These are phyloP conservation scores for Lerema accius DNA, from an alignment of 1,140 invertebrate species.

Conservation along the genomic window DNA sequence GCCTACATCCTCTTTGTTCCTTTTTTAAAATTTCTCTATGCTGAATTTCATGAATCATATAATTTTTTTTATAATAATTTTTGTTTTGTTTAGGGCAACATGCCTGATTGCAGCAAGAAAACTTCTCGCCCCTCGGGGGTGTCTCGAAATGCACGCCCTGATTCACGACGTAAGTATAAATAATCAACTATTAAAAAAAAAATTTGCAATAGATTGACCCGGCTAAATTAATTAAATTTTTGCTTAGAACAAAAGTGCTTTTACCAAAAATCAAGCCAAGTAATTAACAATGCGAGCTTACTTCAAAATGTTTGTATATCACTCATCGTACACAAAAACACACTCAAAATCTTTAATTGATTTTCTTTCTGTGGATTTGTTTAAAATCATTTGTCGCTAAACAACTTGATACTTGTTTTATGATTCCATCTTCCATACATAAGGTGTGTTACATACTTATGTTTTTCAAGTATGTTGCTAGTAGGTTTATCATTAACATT, in stretches of 20 bases:
- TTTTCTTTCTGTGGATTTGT: too few relatives aligned
- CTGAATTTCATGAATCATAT: too few relatives aligned
- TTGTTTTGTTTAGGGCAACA: neutral
- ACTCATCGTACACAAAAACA: too few relatives aligned
- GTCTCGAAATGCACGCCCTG: constrained; percentile 2
- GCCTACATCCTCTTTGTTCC: too few relatives aligned
- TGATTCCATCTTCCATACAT: too few relatives aligned
- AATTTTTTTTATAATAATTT: neutral
- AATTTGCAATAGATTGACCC: neutral
- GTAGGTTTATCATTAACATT: too few relatives aligned
- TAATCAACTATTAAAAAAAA: neutral
- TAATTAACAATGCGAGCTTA: neutral
- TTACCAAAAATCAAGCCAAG: neutral
- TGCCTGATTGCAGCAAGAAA: constrained; percentile 8
- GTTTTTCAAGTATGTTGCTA: too few relatives aligned
- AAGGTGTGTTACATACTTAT: too few relatives aligned
- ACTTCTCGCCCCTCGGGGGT: neutral
- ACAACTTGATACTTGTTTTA: too few relatives aligned
- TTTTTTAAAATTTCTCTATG: too few relatives aligned
- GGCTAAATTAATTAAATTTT: neutral
- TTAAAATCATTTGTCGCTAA: too few relatives aligned
- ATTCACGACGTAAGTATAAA: constrained; percentile 8
- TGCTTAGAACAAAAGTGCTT: neutral
- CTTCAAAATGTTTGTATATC: neutral
- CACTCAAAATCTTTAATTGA: too few relatives aligned